Evolutionary conservation across 2,113 vertebrate genomes (phyloP).

Genomic region (Cervus canadensis): DNA sequence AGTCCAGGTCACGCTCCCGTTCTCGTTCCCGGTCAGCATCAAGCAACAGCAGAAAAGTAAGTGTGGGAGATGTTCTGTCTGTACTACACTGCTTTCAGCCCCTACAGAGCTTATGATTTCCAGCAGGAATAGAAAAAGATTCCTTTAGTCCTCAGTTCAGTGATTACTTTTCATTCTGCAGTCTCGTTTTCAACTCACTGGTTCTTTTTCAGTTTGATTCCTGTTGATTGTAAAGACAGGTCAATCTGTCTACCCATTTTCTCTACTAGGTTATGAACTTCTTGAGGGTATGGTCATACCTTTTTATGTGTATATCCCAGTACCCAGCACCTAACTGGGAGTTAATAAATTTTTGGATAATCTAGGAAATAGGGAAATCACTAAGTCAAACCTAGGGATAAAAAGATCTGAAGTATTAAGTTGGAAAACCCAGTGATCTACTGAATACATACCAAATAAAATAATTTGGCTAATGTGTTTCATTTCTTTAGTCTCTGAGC

Average conservation of each 20-base stretch:
- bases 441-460: background rate
- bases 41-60: conserved; percentile 76
- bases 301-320: background rate
- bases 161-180: conserved; percentile 1
- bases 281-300: background rate
- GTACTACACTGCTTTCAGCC: background rate
- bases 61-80: conserved; percentile 30
- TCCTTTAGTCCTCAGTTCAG: background rate
- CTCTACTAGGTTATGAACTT: background rate
- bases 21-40: conserved; percentile 70
- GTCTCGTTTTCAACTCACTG: background rate
- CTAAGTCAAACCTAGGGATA: background rate
- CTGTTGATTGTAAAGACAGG: conserved; percentile 8
- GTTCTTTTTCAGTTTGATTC: conserved; percentile 28
- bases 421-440: background rate
- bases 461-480: conserved; percentile 45
- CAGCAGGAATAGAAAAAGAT: background rate
- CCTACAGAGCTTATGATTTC: background rate
- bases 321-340: background rate
- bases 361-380: background rate
- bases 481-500: conserved; percentile 67
- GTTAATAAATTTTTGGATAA: conserved; percentile 11
- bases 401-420: background rate
- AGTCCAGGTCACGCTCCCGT: conserved; percentile 72
- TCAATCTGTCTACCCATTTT: background rate